A percentile compares a stretch with the other conserved stretches of the same genome.
phyloP scores from a whole-genome alignment of 2,888 invertebrate genomes.

The Tiphia femorata region DNA sequence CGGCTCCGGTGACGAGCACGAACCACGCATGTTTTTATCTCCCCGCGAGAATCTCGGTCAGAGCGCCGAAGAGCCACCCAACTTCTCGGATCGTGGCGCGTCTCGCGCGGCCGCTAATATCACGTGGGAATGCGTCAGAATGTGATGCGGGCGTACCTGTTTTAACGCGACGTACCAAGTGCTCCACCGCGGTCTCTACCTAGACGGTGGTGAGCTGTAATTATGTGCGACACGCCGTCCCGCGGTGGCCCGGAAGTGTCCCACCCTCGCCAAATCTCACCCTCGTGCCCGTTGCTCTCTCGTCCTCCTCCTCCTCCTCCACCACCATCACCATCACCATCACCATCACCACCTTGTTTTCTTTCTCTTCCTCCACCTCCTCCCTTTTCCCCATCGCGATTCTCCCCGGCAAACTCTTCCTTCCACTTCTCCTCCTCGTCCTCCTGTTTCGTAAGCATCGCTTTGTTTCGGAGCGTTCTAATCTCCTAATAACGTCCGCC shows the following conservation, averaged over 20 bases:
- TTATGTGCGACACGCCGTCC: constrained; percentile 22
- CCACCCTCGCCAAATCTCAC: constrained; percentile 18
- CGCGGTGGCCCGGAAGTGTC: constrained; percentile 3
- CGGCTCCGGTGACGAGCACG: constrained; percentile 22
- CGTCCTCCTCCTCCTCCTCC: constrained; percentile 12
- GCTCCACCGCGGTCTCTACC: constrained; percentile 6
- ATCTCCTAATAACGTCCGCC: constrained; percentile 29
- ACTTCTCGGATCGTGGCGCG: constrained; percentile 29
- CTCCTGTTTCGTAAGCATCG: constrained; percentile 2
- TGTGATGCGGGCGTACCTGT: constrained; percentile 31
- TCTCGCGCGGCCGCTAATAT: constrained; percentile 29
- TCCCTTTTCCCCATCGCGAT: constrained; percentile 10
- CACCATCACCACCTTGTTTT: constrained; percentile 7
- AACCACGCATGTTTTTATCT: constrained; percentile 41
- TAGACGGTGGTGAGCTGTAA: constrained; percentile 24
- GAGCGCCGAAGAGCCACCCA: constrained; percentile 20
- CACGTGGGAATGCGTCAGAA: constrained; percentile 60
- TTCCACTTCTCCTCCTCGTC: constrained; percentile 7
- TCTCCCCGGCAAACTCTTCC: constrained; percentile 30
- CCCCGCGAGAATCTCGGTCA: constrained; percentile 18
- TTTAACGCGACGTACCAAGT: constrained; percentile 11
- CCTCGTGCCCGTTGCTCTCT: constrained; percentile 5
- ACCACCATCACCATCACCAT: not conserved
- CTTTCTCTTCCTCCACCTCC: not conserved
- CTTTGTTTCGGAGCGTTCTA: constrained; percentile 11